These are phyloP conservation scores for Orius laevigatus DNA, from an alignment of 1,140 invertebrate species.

Conservation along the genomic window DNA sequence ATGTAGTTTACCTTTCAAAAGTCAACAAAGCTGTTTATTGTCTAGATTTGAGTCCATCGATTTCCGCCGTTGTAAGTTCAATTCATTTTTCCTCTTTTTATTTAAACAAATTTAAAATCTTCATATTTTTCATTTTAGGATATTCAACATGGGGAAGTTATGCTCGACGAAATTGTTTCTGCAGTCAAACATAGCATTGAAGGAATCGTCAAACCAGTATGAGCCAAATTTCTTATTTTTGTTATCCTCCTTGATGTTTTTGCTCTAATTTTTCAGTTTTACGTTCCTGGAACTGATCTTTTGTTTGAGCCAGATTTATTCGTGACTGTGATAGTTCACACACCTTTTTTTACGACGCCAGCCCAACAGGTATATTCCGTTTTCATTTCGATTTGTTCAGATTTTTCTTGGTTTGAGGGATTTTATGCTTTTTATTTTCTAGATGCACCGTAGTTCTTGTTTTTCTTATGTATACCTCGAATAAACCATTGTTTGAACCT, in stretches of 20 bases:
- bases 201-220: slow-evolving; percentile 45
- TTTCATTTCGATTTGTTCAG: background rate
- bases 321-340: slow-evolving; percentile 63
- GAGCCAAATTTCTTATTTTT: slow-evolving; percentile 19
- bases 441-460: too few species aligned
- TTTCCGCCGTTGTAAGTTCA: slow-evolving; percentile 38
- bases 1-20: slow-evolving; percentile 25
- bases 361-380: slow-evolving; percentile 48
- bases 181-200: slow-evolving; percentile 45
- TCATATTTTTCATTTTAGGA: slow-evolving; percentile 27
- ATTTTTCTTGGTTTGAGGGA: background rate
- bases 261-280: slow-evolving; percentile 36
- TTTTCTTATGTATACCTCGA: too few species aligned
- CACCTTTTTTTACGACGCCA: slow-evolving; percentile 53
- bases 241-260: slow-evolving; percentile 8
- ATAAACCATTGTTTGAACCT: too few species aligned
- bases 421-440: too few species aligned
- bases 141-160: slow-evolving; percentile 45
- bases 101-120: slow-evolving; percentile 1
- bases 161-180: slow-evolving; percentile 49
- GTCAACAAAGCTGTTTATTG: slow-evolving; percentile 34
- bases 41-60: slow-evolving; percentile 65
- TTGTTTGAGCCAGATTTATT: slow-evolving; percentile 54
- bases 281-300: slow-evolving; percentile 45
- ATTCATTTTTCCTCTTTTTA: background rate